Evolutionary conservation across 2,113 vertebrate genomes (phyloP).

Genomic region (Cettia cetti): DNA sequence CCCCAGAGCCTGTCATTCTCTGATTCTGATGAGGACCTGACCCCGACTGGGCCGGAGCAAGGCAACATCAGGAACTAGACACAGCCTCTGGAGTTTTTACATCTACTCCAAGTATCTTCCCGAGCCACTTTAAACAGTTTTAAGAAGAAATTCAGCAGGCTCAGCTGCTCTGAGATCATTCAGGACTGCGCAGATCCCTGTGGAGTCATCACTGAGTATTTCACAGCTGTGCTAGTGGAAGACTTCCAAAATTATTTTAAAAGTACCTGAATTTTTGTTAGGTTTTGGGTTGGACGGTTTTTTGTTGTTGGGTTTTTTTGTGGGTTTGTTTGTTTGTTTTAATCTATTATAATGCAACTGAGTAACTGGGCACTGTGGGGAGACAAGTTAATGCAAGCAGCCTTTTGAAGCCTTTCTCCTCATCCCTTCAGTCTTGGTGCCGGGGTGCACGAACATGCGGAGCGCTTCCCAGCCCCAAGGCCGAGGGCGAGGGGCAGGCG

Average conservation of each 20-base stretch:
- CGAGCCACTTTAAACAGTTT: not conserved
- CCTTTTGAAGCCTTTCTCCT: not conserved
- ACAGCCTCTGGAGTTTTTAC: not conserved
- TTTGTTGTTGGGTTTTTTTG: not conserved
- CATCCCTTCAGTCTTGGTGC: too few species aligned
- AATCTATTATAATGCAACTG: not conserved
- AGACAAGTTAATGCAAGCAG: not conserved
- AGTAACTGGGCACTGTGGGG: not conserved
- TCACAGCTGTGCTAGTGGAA: not conserved
- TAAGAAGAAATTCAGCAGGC: not conserved
- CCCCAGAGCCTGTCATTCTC: not conserved
- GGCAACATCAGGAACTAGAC: not conserved
- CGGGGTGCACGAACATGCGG: accelerated
- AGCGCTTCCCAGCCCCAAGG: not conserved
- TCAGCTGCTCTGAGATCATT: not conserved
- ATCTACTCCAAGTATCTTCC: not conserved
- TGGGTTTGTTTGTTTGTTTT: not conserved
- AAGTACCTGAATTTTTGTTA: not conserved
- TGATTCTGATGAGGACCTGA: not conserved
- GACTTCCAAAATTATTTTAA: not conserved
- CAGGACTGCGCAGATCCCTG: not conserved
- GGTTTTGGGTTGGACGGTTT: not conserved
- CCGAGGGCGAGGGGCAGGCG: accelerated
- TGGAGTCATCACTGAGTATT: not conserved
- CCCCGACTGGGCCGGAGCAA: not conserved